These are phyloP conservation scores for Bombus waltoni DNA, from an alignment of 1,140 invertebrate genomes.

Conservation along the genomic window DNA sequence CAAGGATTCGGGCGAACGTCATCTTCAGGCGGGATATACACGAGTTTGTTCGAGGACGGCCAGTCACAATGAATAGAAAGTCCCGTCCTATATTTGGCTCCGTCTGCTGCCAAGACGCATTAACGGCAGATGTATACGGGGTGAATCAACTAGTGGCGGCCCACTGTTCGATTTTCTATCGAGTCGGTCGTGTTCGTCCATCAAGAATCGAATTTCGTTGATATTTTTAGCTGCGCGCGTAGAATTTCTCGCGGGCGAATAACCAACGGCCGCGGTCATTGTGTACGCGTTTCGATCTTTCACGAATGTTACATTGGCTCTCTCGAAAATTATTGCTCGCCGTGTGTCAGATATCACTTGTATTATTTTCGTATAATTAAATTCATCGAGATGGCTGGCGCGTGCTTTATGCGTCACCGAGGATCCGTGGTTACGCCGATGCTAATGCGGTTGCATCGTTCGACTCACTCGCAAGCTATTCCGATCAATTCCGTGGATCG, in stretches of 20 bases:
- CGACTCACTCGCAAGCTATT: too few species aligned
- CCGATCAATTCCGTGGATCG: too few species aligned
- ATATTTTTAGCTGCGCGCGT: slow-evolving; percentile 35
- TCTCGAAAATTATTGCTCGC: too few species aligned
- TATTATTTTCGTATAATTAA: neutral
- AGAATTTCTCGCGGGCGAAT: neutral
- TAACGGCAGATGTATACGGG: slow-evolving; percentile 27
- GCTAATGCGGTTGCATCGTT: neutral
- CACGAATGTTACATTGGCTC: neutral
- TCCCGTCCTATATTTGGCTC: slow-evolving; percentile 47
- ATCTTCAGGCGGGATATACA: neutral
- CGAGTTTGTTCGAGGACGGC: neutral
- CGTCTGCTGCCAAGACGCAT: slow-evolving; percentile 35
- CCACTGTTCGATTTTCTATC: slow-evolving; percentile 38
- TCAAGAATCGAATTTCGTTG: slow-evolving; percentile 50
- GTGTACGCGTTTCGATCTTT: neutral
- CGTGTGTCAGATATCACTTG: neutral
- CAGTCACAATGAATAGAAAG: slow-evolving; percentile 41
- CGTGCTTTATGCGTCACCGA: neutral
- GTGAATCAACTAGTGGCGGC: slow-evolving; percentile 30
- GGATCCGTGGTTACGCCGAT: neutral
- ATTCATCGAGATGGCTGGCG: neutral
- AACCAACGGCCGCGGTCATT: neutral
- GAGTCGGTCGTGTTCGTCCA: slow-evolving; percentile 12
- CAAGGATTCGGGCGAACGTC: slow-evolving; percentile 9